These are phyloP conservation scores for Oscheius sp. DNA, from an alignment of 2,888 invertebrate genomes.

Conservation along the genomic window DNA sequence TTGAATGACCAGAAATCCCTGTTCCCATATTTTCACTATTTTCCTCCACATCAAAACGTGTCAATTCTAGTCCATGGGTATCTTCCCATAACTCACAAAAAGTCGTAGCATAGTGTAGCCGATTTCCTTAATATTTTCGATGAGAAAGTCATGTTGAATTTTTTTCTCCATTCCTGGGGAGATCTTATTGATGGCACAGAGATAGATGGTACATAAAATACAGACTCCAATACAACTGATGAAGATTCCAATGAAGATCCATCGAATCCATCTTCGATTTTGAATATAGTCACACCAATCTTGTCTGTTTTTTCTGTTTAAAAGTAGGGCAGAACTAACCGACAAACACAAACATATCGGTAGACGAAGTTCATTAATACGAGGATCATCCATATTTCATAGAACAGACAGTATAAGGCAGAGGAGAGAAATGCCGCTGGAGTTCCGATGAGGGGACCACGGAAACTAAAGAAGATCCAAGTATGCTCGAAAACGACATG, in stretches of 20 bases:
- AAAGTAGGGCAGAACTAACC: background rate
- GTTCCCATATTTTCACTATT: too few relatives aligned
- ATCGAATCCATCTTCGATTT: background rate
- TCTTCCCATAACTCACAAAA: background rate
- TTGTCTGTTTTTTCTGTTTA: background rate
- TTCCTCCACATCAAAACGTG: too few relatives aligned
- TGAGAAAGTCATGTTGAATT: background rate
- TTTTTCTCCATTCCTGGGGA: conserved; percentile 20
- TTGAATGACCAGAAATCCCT: too few relatives aligned
- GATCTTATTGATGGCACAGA: conserved; percentile 15
- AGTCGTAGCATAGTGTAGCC: conserved; percentile 17
- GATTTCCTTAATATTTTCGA: background rate
- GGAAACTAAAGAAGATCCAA: conserved; percentile 24
- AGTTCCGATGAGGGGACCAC: conserved; percentile 16
- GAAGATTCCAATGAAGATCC: background rate
- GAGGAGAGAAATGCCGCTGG: conserved; percentile 3
- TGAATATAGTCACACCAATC: conserved; percentile 1
- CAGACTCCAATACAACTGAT: background rate
- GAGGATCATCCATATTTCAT: conserved; percentile 13
- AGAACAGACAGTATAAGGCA: conserved; percentile 10
- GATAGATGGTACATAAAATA: background rate
- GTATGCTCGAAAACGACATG: conserved; percentile 21
- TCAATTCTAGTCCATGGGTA: too few relatives aligned
- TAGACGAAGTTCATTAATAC: conserved; percentile 22
- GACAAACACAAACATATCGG: conserved; percentile 10